Conservation (phyloP, 64 coral and sea anemone species). For the Platygyra sinensis region DNA sequence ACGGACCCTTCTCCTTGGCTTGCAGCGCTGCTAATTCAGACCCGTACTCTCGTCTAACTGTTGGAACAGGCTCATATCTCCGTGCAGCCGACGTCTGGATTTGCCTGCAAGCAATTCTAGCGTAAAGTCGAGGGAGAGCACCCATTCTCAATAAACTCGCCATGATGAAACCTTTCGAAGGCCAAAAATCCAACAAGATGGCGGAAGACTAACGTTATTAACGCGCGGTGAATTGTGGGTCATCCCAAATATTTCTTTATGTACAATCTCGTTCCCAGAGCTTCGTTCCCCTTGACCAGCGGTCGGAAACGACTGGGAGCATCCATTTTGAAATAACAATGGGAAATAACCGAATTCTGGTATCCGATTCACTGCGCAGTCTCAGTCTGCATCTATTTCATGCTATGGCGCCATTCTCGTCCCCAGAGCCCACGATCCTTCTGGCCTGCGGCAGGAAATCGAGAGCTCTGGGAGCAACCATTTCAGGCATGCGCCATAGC, state of each 20-base stretch:
- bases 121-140: conserved; percentile 72
- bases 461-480: too few relatives aligned
- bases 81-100: conserved; percentile 84
- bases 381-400: too few relatives aligned
- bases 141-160: conserved; percentile 30
- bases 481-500: too few relatives aligned
- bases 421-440: too few relatives aligned
- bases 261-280: too few relatives aligned
- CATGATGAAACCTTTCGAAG: neutral
- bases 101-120: conserved; percentile 53
- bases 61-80: conserved; percentile 82
- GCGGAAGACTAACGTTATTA: neutral
- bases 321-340: too few relatives aligned
- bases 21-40: conserved; percentile 85
- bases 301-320: too few relatives aligned
- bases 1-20: conserved; percentile 85
- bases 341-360: too few relatives aligned
- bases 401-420: too few relatives aligned
- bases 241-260: neutral
- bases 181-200: conserved; percentile 9
- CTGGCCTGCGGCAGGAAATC: too few relatives aligned
- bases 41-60: conserved; percentile 68
- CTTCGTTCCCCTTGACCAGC: too few relatives aligned
- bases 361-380: too few relatives aligned
- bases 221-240: neutral